These are phyloP conservation scores for Magallana angulata DNA, from an alignment of 1,140 invertebrate genomes.

Conservation along the genomic window DNA sequence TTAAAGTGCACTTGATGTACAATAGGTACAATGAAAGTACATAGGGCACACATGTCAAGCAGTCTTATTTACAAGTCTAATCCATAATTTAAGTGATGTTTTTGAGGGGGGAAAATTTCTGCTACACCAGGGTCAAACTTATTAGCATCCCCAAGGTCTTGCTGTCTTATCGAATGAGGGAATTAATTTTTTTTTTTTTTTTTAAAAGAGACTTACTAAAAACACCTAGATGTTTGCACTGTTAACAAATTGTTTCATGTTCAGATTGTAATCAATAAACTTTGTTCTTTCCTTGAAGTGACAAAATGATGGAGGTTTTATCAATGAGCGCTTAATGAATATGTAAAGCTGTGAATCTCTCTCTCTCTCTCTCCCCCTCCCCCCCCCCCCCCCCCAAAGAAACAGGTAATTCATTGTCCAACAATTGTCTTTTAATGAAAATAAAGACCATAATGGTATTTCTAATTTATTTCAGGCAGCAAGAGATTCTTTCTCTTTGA, in stretches of 20 bases:
- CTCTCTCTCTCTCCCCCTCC: background rate
- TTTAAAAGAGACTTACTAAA: background rate
- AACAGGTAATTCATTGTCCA: background rate
- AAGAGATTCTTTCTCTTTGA: too few species aligned
- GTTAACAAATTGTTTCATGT: background rate
- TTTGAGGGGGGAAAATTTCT: constrained; percentile 17
- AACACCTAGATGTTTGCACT: background rate
- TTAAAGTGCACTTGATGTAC: constrained; percentile 35
- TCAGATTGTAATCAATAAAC: background rate
- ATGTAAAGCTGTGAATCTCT: background rate
- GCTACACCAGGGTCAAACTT: background rate
- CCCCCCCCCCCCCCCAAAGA: background rate
- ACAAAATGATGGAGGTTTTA: background rate
- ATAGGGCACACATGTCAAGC: background rate
- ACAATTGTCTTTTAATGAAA: background rate
- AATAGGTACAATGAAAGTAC: constrained; percentile 29
- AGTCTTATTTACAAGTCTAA: constrained; percentile 31
- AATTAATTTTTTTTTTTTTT: background rate
- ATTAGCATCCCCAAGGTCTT: constrained; percentile 15
- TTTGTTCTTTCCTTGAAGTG: constrained; percentile 2
- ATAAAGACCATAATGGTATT: background rate
- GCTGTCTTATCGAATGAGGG: background rate
- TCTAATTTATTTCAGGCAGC: too few species aligned
- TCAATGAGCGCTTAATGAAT: background rate
- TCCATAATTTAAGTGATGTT: constrained; percentile 1